A percentile compares a stretch with the other conserved stretches of the same genome.
Evolutionary conservation across 2,797 vertebrate species (phyloP).

Genomic region (Brachyalestes nurse): DNA sequence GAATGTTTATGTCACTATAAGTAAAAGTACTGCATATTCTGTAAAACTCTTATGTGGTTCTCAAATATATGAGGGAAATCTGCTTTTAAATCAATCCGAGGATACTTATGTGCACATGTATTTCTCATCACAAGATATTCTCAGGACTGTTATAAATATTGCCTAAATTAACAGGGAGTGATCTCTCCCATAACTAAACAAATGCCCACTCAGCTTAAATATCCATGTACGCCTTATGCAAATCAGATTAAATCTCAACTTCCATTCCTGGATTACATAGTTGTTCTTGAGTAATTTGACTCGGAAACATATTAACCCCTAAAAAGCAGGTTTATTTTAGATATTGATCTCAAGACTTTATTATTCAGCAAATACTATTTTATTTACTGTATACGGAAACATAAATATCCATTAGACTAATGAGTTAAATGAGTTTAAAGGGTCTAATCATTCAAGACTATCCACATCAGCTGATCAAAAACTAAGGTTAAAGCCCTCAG

Average conservation of each 20-base stretch:
- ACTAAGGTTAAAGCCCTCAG: neutral
- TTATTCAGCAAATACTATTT: too few species aligned
- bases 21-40: neutral
- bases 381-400: too few species aligned
- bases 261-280: neutral
- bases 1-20: neutral
- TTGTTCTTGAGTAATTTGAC: neutral
- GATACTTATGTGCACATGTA: neutral
- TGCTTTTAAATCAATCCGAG: neutral
- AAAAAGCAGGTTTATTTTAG: too few species aligned
- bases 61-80: neutral
- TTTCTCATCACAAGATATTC: neutral
- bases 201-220: neutral
- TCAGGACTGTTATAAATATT: constrained; percentile 6
- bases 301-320: neutral
- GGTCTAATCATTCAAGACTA: neutral
- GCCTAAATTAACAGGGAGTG: neutral
- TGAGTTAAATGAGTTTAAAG: too few species aligned
- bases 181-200: neutral
- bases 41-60: neutral
- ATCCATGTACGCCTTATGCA: neutral
- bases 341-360: too few species aligned
- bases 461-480: neutral
- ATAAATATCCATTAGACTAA: too few species aligned
- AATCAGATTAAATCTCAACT: neutral